Evolutionary conservation across 2,797 vertebrate genomes (phyloP), one percentile per base, ranked within the genome.

Genomic region (Poeciliopsis gracilis): DNA sequence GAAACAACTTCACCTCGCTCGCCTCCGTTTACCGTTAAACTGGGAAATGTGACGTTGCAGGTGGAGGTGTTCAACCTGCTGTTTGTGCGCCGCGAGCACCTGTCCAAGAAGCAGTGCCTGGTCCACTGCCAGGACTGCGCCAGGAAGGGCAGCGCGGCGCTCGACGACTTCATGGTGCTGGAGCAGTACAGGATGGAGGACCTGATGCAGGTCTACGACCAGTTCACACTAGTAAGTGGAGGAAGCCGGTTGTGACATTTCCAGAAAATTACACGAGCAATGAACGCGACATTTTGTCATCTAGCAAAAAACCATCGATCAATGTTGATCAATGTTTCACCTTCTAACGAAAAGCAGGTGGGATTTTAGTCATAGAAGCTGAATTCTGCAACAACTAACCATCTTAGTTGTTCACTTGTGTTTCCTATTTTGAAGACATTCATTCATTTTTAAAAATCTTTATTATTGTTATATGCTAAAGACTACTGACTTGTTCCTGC

Each of bases 101-200:
- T 97, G 90, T 97, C 97, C 89, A 96, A 95, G 87, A 98, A 98
- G 95, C 98, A 97, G 81, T 96, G 96, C 0, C 93, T 97, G 91
- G 97, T 99, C 83, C 97, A 99, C 96, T 99, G 98, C 94, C 98
- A 98, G 96, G 98, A 98, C 92, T 99, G 98, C 86, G 97, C 98
- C 87, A 92, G 98, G 77, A 98, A 98, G 95, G 97, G 96, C 94
- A 97, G 95, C 80, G 94, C 95, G 87, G 96, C 97, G 80, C 96
- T 99, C 94, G 97, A 98, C 86, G 97, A 97, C 95, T 98, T 99
- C 86, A 97, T 98, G 95, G 97, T 99, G 96, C 96, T 99, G 95
- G 97, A 99, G 94, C 97, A 99, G 96, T 97, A 98, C 95, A 96
- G 97, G 95, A 97, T 98, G 95, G 98, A 98, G 90, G 97, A 99